Percentiles rank a stretch among this genome's conserved stretches.
phyloP scores from a whole-genome alignment of 1,140 invertebrate species.

The Cyclina sinensis region DNA sequence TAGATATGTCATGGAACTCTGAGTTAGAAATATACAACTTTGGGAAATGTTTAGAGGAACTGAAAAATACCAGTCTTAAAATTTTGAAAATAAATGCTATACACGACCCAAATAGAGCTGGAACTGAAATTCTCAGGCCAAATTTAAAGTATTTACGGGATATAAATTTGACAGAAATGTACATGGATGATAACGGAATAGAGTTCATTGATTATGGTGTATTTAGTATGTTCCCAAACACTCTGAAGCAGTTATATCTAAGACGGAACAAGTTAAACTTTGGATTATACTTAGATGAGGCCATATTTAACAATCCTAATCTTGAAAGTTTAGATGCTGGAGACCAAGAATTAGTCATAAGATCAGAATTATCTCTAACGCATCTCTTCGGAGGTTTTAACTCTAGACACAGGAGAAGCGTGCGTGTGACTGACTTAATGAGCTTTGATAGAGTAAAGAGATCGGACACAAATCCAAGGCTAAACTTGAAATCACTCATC shows the following conservation, averaged over 20 bases:
- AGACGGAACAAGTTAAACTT: conserved; percentile 39
- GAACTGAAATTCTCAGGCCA: neutral
- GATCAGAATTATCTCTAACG: neutral
- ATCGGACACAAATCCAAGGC: neutral
- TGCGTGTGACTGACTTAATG: neutral
- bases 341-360: neutral
- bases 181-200: conserved; percentile 49
- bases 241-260: conserved; percentile 21
- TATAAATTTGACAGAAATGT: conserved; percentile 30
- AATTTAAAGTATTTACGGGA: conserved; percentile 14
- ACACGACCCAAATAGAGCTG: conserved; percentile 22
- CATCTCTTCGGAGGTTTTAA: too few species aligned
- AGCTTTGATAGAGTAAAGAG: neutral
- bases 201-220: conserved; percentile 36
- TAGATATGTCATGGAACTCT: conserved; percentile 48
- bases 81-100: conserved; percentile 44
- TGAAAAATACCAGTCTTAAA: conserved; percentile 12
- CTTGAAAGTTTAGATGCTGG: conserved; percentile 33
- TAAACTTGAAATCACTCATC: conserved; percentile 25
- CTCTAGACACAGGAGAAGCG: too few species aligned
- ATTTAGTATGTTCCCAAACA: conserved; percentile 5
- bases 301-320: conserved; percentile 43
- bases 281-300: conserved; percentile 1
- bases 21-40: conserved; percentile 26
- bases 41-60: neutral